Evolutionary conservation across 2,888 invertebrate species (phyloP), one percentile per base, ranked within the genome.

Genomic region (Metallyticus violacea): DNA sequence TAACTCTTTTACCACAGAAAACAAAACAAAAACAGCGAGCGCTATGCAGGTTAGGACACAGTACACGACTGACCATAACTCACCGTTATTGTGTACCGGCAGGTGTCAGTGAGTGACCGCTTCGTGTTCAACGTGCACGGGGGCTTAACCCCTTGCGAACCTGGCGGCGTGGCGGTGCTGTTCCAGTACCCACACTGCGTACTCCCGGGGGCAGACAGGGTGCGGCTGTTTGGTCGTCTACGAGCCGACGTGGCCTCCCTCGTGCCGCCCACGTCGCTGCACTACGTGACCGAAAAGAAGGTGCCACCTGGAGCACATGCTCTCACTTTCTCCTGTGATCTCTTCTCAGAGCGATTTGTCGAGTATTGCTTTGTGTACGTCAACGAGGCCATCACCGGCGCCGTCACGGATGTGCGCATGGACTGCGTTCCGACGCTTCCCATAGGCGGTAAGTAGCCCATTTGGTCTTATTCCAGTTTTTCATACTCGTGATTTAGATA

Each of bases 311-410:
- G 96, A 6, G 95, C 95, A 90, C 96, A 97, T 92, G 95, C 78
- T 26, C 93, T 97, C 15, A 92, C 93, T 89, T 97, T 97, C 91
- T 95, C 95, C 91, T 97, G 97, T 90, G 96, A 96, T 25, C 93
- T 97, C 81, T 97, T 97, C 92, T 95, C 95, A 84, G 97, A 97
- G 91, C 93, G 95, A 84, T 97, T 95, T 90, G 95, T 97, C 29
- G 97, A 97, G 91, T 97, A 97, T 90, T 97, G 97, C 92, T 97
- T 97, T 92, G 96, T 96, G 86, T 97, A 97, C 91, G 97, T 97
- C 62, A 97, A 96, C 77, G 96, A 97, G 90, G 96, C 97, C 0
- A 95, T 96, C 89, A 96, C 96, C 0, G 97, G 97, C 0, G 97
- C 97, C 0, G 97, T 97, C 87, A 95, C 96, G 3, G 96, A 97